Evolutionary conservation across 2,797 vertebrate species (phyloP).

Genomic region (Microctenopoma stevenorrisi): DNA sequence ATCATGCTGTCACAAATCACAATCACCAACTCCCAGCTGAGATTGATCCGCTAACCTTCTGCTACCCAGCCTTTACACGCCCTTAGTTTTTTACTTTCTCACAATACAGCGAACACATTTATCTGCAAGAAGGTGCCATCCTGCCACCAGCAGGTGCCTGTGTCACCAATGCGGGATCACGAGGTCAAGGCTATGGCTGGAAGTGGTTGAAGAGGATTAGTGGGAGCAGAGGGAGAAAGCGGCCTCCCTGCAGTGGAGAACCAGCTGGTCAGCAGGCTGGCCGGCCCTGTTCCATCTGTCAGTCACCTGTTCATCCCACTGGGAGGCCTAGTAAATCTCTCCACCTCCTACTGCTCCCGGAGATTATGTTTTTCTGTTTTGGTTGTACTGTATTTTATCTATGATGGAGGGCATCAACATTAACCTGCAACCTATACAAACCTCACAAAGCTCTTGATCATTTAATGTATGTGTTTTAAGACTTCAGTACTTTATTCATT

Average conservation of each 20-base stretch:
- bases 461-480: background rate
- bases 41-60: conserved; percentile 72
- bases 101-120: conserved; percentile 36
- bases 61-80: conserved; percentile 42
- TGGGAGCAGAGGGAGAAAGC: conserved; percentile 60
- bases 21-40: conserved; percentile 68
- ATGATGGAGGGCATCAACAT: background rate
- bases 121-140: conserved; percentile 40
- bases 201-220: conserved; percentile 72
- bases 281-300: conserved; percentile 73
- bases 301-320: conserved; percentile 72
- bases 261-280: conserved; percentile 73
- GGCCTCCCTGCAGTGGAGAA: conserved; percentile 62
- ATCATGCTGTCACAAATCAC: conserved; percentile 72
- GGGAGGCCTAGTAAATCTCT: conserved; percentile 54
- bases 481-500: background rate
- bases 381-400: background rate
- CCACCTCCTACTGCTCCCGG: conserved; percentile 28
- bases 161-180: conserved; percentile 40
- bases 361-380: conserved; percentile 54
- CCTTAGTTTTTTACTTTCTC: conserved; percentile 30
- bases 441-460: background rate
- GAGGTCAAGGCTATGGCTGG: conserved; percentile 66
- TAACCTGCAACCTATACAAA: background rate
- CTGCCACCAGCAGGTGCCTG: conserved; percentile 55